phyloP scores from a whole-genome alignment of 2,113 vertebrate species.

The Tachycineta bicolor region DNA sequence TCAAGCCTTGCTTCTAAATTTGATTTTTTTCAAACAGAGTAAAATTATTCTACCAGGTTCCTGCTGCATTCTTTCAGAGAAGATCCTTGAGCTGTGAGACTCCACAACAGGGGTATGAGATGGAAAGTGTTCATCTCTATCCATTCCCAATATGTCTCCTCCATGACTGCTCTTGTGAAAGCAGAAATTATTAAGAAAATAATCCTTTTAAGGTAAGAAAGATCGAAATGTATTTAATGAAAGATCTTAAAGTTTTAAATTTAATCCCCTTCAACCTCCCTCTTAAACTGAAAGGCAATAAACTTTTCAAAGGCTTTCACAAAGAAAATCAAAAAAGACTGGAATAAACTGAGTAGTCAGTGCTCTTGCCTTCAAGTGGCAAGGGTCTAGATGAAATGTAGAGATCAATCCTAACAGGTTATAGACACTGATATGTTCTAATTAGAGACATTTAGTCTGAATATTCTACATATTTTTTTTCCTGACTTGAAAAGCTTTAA shows the following conservation, averaged over 20 bases:
- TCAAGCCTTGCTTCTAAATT: background rate
- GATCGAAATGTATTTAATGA: fast-evolving
- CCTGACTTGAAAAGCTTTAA: background rate
- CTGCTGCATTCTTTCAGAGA: background rate
- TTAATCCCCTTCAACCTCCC: background rate
- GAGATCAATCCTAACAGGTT: background rate
- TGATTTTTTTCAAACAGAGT: background rate
- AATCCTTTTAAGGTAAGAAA: background rate
- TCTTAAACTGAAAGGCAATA: background rate
- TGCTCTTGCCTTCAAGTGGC: background rate
- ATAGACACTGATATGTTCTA: background rate
- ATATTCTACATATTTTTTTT: background rate
- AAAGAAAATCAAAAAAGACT: background rate
- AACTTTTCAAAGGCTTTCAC: background rate
- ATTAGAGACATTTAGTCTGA: background rate
- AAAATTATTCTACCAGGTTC: background rate
- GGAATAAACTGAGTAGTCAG: background rate
- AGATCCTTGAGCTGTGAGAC: background rate
- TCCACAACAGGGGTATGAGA: background rate
- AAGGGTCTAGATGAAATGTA: background rate
- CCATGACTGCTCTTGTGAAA: background rate
- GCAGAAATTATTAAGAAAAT: background rate
- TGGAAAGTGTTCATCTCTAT: background rate
- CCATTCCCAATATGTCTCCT: background rate
- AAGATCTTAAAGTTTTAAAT: background rate